Evolutionary conservation across 2,797 vertebrate species (phyloP).

Genomic region (Acipenser oxyrinchus): DNA sequence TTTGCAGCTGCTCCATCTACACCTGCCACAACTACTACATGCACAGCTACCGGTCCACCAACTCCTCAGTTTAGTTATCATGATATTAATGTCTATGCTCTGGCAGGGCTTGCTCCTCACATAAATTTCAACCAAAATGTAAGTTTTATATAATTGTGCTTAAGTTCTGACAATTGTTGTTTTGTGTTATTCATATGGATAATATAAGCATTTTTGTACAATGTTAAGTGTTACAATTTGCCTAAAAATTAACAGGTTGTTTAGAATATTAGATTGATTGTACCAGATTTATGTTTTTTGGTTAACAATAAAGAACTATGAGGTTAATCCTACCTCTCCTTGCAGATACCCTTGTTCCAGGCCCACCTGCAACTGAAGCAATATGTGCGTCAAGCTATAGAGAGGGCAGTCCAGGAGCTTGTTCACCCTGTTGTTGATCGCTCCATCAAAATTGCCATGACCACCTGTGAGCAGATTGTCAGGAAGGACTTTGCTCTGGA

Average conservation of each 20-base stretch:
- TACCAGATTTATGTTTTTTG: not conserved
- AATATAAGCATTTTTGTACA: no score
- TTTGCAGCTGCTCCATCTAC: slow-evolving; percentile 80
- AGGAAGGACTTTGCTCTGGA: slow-evolving; percentile 96
- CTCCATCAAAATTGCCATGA: slow-evolving; percentile 99
- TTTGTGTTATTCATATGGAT: no score
- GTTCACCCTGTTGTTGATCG: slow-evolving; percentile 95
- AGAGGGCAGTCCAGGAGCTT: slow-evolving; percentile 91
- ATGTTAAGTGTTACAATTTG: no score
- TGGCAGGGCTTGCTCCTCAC: slow-evolving; percentile 89
- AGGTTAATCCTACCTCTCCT: not conserved
- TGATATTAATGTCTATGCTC: slow-evolving; percentile 94
- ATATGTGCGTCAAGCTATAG: slow-evolving; percentile 89
- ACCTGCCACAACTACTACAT: slow-evolving; percentile 78
- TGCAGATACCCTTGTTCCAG: slow-evolving; percentile 86
- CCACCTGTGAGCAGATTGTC: slow-evolving; percentile 96
- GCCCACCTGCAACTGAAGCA: slow-evolving; percentile 94
- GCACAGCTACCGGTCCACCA: slow-evolving; percentile 86
- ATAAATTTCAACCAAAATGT: slow-evolving; percentile 91
- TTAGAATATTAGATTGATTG: not conserved
- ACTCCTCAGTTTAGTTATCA: slow-evolving; percentile 98
- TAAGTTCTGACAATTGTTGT: no score
- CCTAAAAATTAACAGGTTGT: no score
- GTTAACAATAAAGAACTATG: not conserved
- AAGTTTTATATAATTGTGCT: slow-evolving; percentile 35